These are phyloP conservation scores for Melanotaenia pygmaea DNA, from an alignment of 2,797 vertebrate genomes.

Conservation along the genomic window DNA sequence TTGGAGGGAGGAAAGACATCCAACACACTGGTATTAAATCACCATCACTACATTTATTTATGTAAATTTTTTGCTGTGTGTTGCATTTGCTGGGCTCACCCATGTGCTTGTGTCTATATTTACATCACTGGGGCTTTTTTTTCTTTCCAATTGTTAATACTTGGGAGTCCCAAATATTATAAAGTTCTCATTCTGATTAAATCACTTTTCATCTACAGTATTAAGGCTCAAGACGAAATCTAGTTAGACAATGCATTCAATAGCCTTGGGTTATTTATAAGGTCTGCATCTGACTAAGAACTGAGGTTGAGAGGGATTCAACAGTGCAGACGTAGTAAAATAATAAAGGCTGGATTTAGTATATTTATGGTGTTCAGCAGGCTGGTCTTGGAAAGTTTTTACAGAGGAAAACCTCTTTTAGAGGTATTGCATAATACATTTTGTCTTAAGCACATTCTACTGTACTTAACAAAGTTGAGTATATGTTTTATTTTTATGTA, in stretches of 20 bases:
- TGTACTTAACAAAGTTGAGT: conserved; percentile 27
- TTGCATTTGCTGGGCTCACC: neutral
- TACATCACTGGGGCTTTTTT: neutral
- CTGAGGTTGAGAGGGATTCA: conserved; percentile 10
- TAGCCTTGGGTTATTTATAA: neutral
- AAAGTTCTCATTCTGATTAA: conserved; percentile 15
- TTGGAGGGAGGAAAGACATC: conserved; percentile 98
- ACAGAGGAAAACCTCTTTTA: conserved; percentile 48
- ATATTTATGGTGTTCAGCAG: neutral
- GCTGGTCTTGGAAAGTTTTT: conserved; percentile 39
- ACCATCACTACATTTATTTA: neutral
- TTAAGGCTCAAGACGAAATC: conserved; percentile 13
- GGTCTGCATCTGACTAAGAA: conserved; percentile 29
- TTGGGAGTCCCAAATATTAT: neutral
- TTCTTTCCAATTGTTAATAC: conserved; percentile 6
- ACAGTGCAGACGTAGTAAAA: conserved; percentile 1
- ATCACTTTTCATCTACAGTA: conserved; percentile 35
- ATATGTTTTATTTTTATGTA: neutral
- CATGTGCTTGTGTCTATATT: neutral
- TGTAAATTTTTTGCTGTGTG: neutral
- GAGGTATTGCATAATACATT: conserved; percentile 36
- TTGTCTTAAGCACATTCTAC: conserved; percentile 23
- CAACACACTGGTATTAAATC: conserved; percentile 88
- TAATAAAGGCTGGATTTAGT: neutral
- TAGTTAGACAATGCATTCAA: conserved; percentile 4